Evolutionary conservation across 2,888 invertebrate genomes (phyloP).

Genomic region (Amphipyra tragopoginis): DNA sequence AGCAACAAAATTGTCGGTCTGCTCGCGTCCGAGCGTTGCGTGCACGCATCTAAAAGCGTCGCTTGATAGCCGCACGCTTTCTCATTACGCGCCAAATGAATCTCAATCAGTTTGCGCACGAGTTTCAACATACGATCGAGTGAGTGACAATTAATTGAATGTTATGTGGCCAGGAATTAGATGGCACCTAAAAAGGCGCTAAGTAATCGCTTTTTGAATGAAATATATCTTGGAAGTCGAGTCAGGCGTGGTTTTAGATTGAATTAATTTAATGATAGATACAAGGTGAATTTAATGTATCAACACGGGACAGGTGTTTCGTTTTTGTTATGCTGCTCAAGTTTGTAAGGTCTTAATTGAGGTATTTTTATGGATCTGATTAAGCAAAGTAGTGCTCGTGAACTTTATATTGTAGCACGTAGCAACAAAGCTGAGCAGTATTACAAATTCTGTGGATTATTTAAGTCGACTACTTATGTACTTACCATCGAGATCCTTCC

Average conservation of each 20-base stretch:
- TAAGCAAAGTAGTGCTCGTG: not conserved
- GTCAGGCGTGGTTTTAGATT: slow-evolving; percentile 30
- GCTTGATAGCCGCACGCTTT: slow-evolving; percentile 56
- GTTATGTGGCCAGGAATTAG: slow-evolving; percentile 44
- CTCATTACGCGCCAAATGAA: slow-evolving; percentile 61
- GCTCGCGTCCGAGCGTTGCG: slow-evolving; percentile 45
- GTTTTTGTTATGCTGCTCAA: slow-evolving; percentile 15
- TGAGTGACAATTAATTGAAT: slow-evolving; percentile 48
- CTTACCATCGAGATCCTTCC: too few species aligned
- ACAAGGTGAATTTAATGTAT: slow-evolving; percentile 18
- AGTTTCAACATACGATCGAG: slow-evolving; percentile 39
- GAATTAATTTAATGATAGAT: slow-evolving; percentile 23
- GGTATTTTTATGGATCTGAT: slow-evolving; percentile 4
- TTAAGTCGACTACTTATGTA: too few species aligned
- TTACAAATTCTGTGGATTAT: too few species aligned
- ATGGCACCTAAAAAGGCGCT: slow-evolving; percentile 39
- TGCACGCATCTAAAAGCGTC: slow-evolving; percentile 51
- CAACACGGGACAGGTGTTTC: not conserved
- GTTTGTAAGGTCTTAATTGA: not conserved
- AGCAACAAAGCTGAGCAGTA: not conserved
- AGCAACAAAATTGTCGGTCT: slow-evolving; percentile 36
- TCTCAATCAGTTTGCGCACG: slow-evolving; percentile 56
- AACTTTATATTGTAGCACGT: not conserved
- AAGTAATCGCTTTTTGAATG: slow-evolving; percentile 40
- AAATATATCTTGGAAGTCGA: slow-evolving; percentile 27